Evolutionary conservation across 1,140 invertebrate species (phyloP).

Genomic region (Carcinoscorpius rotundicauda): DNA sequence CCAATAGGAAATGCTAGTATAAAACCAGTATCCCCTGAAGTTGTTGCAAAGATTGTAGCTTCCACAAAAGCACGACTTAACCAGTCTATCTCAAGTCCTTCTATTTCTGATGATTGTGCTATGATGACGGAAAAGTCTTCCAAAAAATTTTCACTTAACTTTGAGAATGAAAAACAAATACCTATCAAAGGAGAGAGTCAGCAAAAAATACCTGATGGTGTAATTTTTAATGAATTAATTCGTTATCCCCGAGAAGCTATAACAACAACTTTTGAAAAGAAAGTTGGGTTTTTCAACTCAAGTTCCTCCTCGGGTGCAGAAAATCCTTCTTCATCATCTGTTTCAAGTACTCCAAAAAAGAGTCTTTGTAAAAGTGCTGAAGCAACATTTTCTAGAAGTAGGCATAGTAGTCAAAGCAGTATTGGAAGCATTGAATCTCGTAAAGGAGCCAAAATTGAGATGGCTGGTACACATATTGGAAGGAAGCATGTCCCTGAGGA

Average conservation of each 20-base stretch:
- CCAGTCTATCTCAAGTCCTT: conserved; percentile 4
- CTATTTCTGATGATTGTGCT: background rate
- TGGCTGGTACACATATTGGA: conserved; percentile 4
- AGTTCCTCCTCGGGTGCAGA: background rate
- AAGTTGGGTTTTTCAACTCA: conserved; percentile 16
- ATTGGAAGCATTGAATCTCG: conserved; percentile 6
- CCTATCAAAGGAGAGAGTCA: background rate
- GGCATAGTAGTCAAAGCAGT: conserved; percentile 15
- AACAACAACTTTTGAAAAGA: conserved; percentile 13
- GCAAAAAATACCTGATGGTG: no score
- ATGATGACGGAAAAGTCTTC: background rate
- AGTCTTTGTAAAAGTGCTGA: no score
- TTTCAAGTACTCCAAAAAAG: background rate
- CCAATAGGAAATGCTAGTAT: conserved; percentile 17
- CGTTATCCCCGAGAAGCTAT: conserved; percentile 15
- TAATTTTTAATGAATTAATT: conserved; percentile 10
- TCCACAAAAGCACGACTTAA: conserved; percentile 10
- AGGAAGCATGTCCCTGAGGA: no score
- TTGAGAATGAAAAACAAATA: background rate
- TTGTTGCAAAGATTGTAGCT: conserved; percentile 22
- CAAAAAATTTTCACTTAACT: background rate
- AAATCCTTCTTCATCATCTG: background rate
- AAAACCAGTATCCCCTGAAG: conserved; percentile 21
- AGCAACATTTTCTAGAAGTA: conserved; percentile 1
- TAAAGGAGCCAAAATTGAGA: conserved; percentile 6